Evolutionary conservation across 2,888 invertebrate species (phyloP), one percentile per base, ranked within the genome.

Genomic region (Tenodera sinensis): DNA sequence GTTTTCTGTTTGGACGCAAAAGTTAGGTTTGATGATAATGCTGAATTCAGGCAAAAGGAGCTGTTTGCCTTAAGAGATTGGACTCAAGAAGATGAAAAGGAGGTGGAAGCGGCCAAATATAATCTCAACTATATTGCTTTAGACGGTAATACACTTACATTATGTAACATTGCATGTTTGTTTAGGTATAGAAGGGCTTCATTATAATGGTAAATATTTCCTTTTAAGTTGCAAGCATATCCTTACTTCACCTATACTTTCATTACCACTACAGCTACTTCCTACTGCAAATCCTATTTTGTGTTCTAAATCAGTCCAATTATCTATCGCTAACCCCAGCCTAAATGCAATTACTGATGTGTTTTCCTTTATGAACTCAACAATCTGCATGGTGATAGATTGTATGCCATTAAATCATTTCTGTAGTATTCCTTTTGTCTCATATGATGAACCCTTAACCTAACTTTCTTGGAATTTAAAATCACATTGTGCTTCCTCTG

Each of bases 1-100:
- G 98, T 97, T 93, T 98, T 96, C 93, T 98, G 98, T 91, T 95
- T 99, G 93, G 99, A 99, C 94, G 98, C 98, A 91, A 99, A 99
- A 93, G 97, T 98, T 93, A 96, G 98, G 92, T 98, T 99, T 92
- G 99, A 99, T 92, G 98, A 98, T 93, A 99, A 99, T 92, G 97
- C 98, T 1, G 96, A 97, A 90, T 99, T 97, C 93, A 95, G 99
- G 90, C 99, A 99, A 93, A 97, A 98, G 93, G 97, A 97, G 89
- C 94, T 99, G 87, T 99, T 98, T 92, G 95, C 94, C 0, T 93
- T 97, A 91, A 95, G 98, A 90, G 99, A 99, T 93, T 97, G 96
- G 95, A 95, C 96, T 30, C 99, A 99, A 93, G 98, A 98, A 93
- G 99, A 99, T 93, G 95, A 97, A 83, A 97, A 98, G 92, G 99